These are phyloP conservation scores for Synergus gifuensis DNA, from an alignment of 2,888 invertebrate species.

Conservation along the genomic window DNA sequence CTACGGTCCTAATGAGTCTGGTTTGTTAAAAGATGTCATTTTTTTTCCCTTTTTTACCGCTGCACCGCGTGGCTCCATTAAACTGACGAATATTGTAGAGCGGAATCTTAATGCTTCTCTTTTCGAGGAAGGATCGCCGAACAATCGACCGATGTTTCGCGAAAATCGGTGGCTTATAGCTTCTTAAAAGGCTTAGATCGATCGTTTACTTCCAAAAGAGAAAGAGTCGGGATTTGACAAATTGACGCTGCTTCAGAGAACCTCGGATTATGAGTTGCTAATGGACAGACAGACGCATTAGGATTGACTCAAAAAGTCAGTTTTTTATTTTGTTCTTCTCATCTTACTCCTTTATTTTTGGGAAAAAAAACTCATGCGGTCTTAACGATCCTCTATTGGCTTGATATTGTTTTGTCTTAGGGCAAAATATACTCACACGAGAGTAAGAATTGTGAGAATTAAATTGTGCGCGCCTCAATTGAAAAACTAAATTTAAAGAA, in stretches of 20 bases:
- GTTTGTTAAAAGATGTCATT: slow-evolving; percentile 75
- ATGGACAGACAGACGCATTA: slow-evolving; percentile 5
- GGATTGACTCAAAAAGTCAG: background rate
- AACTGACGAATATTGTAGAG: slow-evolving; percentile 64
- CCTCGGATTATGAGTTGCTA: background rate
- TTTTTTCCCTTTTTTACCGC: slow-evolving; percentile 61
- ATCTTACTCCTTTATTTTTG: background rate
- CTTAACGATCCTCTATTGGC: background rate
- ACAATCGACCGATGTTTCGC: slow-evolving; percentile 50
- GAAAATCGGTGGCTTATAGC: slow-evolving; percentile 47
- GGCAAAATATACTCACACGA: background rate
- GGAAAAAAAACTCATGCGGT: background rate
- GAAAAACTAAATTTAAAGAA: too few species aligned
- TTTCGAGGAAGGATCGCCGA: slow-evolving; percentile 60
- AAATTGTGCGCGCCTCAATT: too few species aligned
- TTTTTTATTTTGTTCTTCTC: background rate
- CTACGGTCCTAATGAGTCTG: slow-evolving; percentile 76
- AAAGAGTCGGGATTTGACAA: slow-evolving; percentile 9
- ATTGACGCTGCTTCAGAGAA: slow-evolving; percentile 19
- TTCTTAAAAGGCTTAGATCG: slow-evolving; percentile 48
- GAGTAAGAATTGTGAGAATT: too few species aligned
- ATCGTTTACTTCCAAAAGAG: slow-evolving; percentile 7
- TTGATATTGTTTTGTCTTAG: background rate
- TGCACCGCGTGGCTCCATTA: slow-evolving; percentile 60
- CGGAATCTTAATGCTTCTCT: slow-evolving; percentile 67